Percentiles rank a stretch among this genome's conserved stretches.
Evolutionary conservation across 2,113 vertebrate species (phyloP).

Genomic region (Xenopus tropicalis): UCB_Xtro_10.0 CM004445.2:13933001-13933500

Average conservation of each 20-base stretch:
- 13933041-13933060: no score
- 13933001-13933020: no score
- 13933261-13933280: slow-evolving; percentile 52
- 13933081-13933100: slow-evolving; percentile 18
- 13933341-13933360: no score
- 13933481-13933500: no score
- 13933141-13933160: slow-evolving; percentile 68
- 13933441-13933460: no score
- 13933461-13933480: no score
- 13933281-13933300: slow-evolving; percentile 54
- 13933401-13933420: not conserved
- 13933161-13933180: slow-evolving; percentile 82
- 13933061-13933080: not conserved
- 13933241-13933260: slow-evolving; percentile 55
- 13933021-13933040: no score
- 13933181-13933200: slow-evolving; percentile 69
- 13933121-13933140: slow-evolving; percentile 66
- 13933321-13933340: slow-evolving; percentile 55
- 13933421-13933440: no score
- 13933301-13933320: slow-evolving; percentile 56
- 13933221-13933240: slow-evolving; percentile 60
- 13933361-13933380: not conserved
- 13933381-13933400: slow-evolving; percentile 34
- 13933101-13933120: slow-evolving; percentile 21
- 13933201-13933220: slow-evolving; percentile 57